phyloP scores from a whole-genome alignment of 53 echinoderm and acorn worm genomes.

The Hippasteria phrygiana region DNA sequence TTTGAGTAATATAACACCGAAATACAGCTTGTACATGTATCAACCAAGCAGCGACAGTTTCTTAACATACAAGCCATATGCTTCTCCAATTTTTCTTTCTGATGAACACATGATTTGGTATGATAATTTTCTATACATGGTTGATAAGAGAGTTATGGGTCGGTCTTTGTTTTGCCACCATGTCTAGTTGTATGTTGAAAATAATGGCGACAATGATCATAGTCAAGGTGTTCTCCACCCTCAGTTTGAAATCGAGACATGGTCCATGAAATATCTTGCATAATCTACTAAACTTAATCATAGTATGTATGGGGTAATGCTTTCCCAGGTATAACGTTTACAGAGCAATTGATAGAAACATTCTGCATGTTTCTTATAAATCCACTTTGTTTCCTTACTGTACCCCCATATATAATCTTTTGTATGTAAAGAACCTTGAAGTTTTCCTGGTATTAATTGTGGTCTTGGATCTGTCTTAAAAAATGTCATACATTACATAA shows the following conservation, averaged over 20 bases:
- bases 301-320: conserved; percentile 74
- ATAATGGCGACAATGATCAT: conserved; percentile 65
- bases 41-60: conserved; percentile 44
- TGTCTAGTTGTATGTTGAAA: conserved; percentile 79
- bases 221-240: conserved; percentile 81
- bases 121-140: conserved; percentile 63
- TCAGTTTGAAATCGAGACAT: conserved; percentile 69
- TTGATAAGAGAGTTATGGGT: conserved; percentile 51
- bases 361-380: conserved; percentile 64
- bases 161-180: conserved; percentile 66
- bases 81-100: conserved; percentile 10
- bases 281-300: conserved; percentile 76
- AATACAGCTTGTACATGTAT: conserved; percentile 46
- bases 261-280: conserved; percentile 69
- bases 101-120: conserved; percentile 27
- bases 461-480: conserved; percentile 44
- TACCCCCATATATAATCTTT: conserved; percentile 70
- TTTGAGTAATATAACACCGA: conserved; percentile 44
- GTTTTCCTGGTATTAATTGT: conserved; percentile 33
- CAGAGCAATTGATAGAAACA: conserved; percentile 74
- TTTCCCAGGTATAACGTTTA: conserved; percentile 57
- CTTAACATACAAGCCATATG: conserved; percentile 19
- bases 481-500: conserved; percentile 46
- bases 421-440: conserved; percentile 41
- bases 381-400: not conserved